Percentiles rank a stretch among this genome's conserved stretches.
Evolutionary conservation across 2,113 vertebrate species (phyloP).

Genomic region (Hyaena hyaena): DNA sequence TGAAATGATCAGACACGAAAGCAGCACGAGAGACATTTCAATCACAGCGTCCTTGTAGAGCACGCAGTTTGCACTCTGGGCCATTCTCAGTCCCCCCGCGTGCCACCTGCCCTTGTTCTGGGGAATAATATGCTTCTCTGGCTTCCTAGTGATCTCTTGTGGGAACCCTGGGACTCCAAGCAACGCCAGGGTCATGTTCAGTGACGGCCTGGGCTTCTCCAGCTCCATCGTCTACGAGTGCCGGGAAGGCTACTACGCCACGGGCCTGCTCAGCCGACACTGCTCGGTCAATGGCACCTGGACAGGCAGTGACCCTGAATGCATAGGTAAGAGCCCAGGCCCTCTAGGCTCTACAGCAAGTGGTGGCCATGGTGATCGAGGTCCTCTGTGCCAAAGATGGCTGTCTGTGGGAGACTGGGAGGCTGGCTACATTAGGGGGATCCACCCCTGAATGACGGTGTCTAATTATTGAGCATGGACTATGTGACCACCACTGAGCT

Average conservation of each 20-base stretch:
- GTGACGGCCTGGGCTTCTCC: conserved; percentile 94
- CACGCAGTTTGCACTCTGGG: background rate
- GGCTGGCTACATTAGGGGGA: background rate
- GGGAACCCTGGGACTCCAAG: conserved; percentile 97
- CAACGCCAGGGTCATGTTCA: conserved; percentile 92
- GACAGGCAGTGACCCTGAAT: conserved; percentile 95
- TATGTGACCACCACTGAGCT: background rate
- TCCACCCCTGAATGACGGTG: background rate
- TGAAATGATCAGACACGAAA: background rate
- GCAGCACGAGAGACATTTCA: no score
- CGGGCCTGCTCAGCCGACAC: conserved; percentile 94
- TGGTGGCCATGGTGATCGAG: fast-evolving
- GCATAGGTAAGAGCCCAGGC: conserved; percentile 88
- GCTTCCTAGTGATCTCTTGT: conserved; percentile 93
- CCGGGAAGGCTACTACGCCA: conserved; percentile 96
- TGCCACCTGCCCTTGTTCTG: background rate
- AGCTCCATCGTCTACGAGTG: conserved; percentile 95
- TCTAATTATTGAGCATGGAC: background rate
- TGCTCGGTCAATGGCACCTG: conserved; percentile 97
- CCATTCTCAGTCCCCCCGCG: background rate
- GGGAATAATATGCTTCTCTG: background rate
- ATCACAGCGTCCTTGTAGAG: background rate
- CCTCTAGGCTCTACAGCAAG: background rate
- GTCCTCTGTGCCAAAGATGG: background rate
- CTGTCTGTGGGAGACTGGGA: background rate